Conservation (phyloP, 2,113 vertebrate species). For the Chloroceryle aenea region DNA sequence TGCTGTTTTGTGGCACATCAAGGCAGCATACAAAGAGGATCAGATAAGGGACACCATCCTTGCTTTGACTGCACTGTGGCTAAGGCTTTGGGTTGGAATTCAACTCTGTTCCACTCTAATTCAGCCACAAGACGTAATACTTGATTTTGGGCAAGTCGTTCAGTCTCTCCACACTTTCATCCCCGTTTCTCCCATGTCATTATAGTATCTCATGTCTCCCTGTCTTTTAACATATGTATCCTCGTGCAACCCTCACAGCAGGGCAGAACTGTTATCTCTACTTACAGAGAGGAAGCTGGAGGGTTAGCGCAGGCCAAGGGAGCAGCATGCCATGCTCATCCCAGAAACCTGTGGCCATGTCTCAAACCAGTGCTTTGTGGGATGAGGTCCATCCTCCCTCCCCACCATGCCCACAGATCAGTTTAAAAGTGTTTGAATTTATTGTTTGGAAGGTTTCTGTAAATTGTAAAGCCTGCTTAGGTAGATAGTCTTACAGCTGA, state of each 20-base stretch:
- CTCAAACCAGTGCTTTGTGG: not conserved
- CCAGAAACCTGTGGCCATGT: not conserved
- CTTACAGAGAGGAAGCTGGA: not conserved
- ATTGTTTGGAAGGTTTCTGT: not conserved
- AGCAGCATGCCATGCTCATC: not conserved
- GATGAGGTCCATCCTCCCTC: not conserved
- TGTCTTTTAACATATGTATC: not conserved
- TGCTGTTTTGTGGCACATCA: not conserved
- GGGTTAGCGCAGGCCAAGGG: not conserved
- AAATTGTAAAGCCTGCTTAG: not conserved
- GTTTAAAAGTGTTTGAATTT: not conserved
- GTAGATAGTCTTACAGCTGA: not conserved
- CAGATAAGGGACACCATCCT: not conserved
- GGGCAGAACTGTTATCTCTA: not conserved
- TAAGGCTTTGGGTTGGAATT: not conserved
- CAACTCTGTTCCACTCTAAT: not conserved
- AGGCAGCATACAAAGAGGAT: not conserved
- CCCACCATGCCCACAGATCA: not conserved
- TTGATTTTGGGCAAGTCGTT: not conserved
- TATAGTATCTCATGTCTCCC: conserved; percentile 12
- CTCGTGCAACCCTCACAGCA: not conserved
- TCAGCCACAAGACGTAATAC: not conserved
- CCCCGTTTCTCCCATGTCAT: not conserved
- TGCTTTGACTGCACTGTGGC: not conserved
- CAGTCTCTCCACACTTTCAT: not conserved